Percentiles rank a stretch among this genome's conserved stretches.
phyloP scores from a whole-genome alignment of 2,888 invertebrate genomes.

The Aphodius granarius region DNA sequence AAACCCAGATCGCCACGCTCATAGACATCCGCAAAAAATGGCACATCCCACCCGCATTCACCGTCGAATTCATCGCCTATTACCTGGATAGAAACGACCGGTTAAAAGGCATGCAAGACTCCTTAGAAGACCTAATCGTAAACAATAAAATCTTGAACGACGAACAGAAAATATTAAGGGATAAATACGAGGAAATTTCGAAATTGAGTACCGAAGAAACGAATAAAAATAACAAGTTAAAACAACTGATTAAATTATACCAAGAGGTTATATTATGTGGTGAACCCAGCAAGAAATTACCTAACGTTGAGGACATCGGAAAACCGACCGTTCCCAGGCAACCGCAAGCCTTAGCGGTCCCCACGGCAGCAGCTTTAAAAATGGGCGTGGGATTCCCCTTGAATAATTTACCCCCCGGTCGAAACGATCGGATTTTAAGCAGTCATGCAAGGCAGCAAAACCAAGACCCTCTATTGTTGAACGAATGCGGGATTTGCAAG shows the following conservation, averaged over 20 bases:
- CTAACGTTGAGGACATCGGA: conserved; percentile 61
- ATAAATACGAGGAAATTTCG: conserved; percentile 73
- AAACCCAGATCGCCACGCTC: conserved; percentile 78
- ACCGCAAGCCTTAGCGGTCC: conserved; percentile 65
- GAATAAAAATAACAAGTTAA: conserved; percentile 61
- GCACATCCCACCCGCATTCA: conserved; percentile 93
- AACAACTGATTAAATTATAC: conserved; percentile 63
- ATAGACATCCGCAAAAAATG: conserved; percentile 89
- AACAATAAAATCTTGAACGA: conserved; percentile 73
- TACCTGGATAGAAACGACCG: conserved; percentile 87
- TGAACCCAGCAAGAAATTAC: conserved; percentile 62
- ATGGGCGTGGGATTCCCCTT: conserved; percentile 86
- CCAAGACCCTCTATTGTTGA: conserved; percentile 56
- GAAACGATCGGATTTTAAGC: conserved; percentile 70
- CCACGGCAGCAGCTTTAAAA: conserved; percentile 81
- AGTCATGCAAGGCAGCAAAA: conserved; percentile 54
- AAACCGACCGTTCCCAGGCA: conserved; percentile 48
- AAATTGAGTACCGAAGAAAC: conserved; percentile 68
- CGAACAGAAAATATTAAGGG: conserved; percentile 76
- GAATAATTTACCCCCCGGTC: conserved; percentile 65
- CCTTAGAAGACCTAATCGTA: conserved; percentile 72
- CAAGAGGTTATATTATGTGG: conserved; percentile 64
- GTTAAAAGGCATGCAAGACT: conserved; percentile 75
- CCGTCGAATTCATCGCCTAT: conserved; percentile 92
- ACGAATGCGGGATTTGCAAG: conserved; percentile 86